phyloP scores from a whole-genome alignment of 92 coral and sea anemone species.

The Heteractis magnifica region DNA sequence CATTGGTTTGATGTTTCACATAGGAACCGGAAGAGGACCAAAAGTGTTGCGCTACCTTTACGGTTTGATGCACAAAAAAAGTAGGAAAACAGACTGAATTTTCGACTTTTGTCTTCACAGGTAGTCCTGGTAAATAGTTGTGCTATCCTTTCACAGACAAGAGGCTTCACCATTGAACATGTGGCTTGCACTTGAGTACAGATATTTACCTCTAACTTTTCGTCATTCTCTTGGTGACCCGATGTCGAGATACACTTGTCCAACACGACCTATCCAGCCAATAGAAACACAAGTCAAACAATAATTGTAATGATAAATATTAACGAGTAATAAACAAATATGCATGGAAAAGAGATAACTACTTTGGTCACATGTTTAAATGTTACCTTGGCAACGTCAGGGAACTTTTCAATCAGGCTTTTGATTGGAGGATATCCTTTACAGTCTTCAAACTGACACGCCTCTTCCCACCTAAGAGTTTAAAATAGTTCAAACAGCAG shows the following conservation, averaged over 20 bases:
- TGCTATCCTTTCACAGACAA: too few relatives aligned
- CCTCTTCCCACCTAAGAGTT: slow-evolving; percentile 41
- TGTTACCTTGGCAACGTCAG: slow-evolving; percentile 74
- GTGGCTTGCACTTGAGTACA: background rate
- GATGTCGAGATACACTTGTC: slow-evolving; percentile 69
- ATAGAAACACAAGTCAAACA: background rate
- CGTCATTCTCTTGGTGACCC: slow-evolving; percentile 59
- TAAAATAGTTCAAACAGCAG: background rate
- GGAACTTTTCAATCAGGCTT: slow-evolving; percentile 66
- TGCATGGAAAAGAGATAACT: too few relatives aligned
- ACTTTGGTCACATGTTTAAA: background rate
- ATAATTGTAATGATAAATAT: background rate
- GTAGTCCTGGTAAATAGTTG: too few relatives aligned
- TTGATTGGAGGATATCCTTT: slow-evolving; percentile 59
- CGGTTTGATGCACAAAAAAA: too few relatives aligned
- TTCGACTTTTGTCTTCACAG: too few relatives aligned
- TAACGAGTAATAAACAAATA: too few relatives aligned
- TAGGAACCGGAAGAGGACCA: too few relatives aligned
- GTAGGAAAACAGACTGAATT: too few relatives aligned
- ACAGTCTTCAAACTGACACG: slow-evolving; percentile 26
- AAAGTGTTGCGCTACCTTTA: too few relatives aligned
- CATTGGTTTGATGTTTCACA: too few relatives aligned
- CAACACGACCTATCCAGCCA: slow-evolving; percentile 54
- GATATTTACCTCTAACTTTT: slow-evolving; percentile 54
- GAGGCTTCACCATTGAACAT: too few relatives aligned